Evolutionary conservation across 2,888 invertebrate genomes (phyloP).

Genomic region (Clivina fossor): DNA sequence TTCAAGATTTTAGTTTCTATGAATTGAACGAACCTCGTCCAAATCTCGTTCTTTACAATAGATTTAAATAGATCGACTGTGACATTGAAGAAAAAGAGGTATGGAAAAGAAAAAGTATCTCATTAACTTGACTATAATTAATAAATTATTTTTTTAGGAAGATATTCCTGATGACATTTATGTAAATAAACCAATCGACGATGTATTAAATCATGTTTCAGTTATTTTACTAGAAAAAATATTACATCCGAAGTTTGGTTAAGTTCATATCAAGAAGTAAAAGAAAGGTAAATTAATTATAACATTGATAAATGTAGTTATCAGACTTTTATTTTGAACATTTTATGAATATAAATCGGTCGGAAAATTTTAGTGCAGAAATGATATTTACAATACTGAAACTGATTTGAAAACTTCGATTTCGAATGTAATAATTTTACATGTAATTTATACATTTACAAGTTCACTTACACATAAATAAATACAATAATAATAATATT

Average conservation of each 20-base stretch:
- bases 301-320: no score
- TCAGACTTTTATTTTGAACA: no score
- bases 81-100: no score
- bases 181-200: constrained; percentile 60
- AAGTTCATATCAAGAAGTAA: constrained; percentile 54
- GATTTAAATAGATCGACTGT: constrained; percentile 51
- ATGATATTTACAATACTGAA: no score
- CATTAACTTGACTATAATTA: constrained; percentile 11
- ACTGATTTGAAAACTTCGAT: no score
- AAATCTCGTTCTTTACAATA: constrained; percentile 57
- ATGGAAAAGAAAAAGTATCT: constrained; percentile 17
- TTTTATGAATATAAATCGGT: no score
- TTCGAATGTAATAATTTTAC: no score
- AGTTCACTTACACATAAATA: no score
- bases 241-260: constrained; percentile 54
- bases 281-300: constrained; percentile 51
- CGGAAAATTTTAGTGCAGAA: no score
- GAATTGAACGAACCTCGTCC: constrained; percentile 61
- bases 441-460: no score
- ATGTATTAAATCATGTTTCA: constrained; percentile 61
- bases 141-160: constrained; percentile 48
- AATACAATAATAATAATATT: no score
- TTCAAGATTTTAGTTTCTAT: constrained; percentile 62
- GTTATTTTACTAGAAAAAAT: constrained; percentile 60
- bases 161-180: constrained; percentile 61